Percentiles rank a stretch among this genome's conserved stretches.
Evolutionary conservation across 2,113 vertebrate genomes (phyloP).

Genomic region (Gavialis gangeticus): DNA sequence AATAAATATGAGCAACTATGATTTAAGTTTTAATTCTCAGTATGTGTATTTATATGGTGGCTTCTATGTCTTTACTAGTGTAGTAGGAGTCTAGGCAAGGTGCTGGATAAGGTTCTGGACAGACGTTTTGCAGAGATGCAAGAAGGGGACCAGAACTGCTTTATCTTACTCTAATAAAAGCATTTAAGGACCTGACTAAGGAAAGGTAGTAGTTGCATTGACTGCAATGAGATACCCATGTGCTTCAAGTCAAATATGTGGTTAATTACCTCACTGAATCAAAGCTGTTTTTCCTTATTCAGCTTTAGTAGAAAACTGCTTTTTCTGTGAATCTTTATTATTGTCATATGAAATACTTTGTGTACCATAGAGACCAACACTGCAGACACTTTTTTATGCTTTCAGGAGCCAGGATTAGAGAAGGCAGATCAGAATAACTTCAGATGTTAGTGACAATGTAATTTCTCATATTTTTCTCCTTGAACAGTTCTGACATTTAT

Average conservation of each 20-base stretch:
- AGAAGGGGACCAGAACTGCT: not conserved
- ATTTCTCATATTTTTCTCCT: not conserved
- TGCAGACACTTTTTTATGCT: not conserved
- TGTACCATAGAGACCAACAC: not conserved
- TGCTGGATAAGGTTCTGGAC: not conserved
- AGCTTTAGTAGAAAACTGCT: not conserved
- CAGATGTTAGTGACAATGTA: too few species aligned
- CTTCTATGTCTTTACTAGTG: not conserved
- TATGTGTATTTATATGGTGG: rapidly evolving
- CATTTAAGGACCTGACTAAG: not conserved
- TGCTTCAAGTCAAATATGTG: not conserved
- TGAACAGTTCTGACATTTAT: not conserved
- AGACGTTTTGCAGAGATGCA: not conserved
- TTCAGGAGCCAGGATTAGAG: not conserved
- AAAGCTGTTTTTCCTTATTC: not conserved
- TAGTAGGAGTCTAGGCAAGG: rapidly evolving
- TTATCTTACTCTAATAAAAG: not conserved
- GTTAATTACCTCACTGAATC: not conserved
- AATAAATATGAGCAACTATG: not conserved
- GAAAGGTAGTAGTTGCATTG: not conserved
- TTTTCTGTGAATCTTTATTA: not conserved
- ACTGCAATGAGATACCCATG: rapidly evolving
- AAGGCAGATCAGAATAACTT: too few species aligned
- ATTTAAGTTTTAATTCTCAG: not conserved
- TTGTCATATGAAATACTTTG: not conserved